Evolutionary conservation across 2,888 invertebrate genomes (phyloP).

Genomic region (Parelbella ahira): DNA sequence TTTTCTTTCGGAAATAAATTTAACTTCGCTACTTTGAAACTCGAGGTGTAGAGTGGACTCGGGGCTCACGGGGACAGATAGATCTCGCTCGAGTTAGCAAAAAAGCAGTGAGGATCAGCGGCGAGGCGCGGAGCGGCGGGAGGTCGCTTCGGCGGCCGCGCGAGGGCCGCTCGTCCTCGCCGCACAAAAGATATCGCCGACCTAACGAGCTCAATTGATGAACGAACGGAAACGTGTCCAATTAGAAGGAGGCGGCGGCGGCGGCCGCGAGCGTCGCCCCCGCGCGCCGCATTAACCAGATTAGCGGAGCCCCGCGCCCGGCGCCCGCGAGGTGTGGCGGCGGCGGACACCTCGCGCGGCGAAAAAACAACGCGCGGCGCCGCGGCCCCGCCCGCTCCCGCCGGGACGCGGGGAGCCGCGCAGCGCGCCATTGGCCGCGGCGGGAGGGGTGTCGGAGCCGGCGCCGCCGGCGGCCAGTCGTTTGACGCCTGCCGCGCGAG

Average conservation of each 20-base stretch:
- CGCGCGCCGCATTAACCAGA: slow-evolving; percentile 73
- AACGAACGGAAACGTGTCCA: slow-evolving; percentile 79
- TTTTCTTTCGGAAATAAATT: too few relatives aligned
- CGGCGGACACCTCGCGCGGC: slow-evolving; percentile 38
- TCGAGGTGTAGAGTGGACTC: background rate
- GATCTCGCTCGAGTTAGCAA: slow-evolving; percentile 13
- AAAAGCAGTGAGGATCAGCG: slow-evolving; percentile 10
- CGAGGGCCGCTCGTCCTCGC: slow-evolving; percentile 28
- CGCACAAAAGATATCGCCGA: slow-evolving; percentile 64
- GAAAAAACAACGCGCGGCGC: slow-evolving; percentile 45
- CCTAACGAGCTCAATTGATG: slow-evolving; percentile 79
- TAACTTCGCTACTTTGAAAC: background rate
- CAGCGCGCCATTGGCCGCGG: slow-evolving; percentile 67
- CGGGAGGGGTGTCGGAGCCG: slow-evolving; percentile 78
- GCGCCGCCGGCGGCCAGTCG: slow-evolving; percentile 78
- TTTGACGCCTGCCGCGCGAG: slow-evolving; percentile 76
- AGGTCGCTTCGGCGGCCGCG: slow-evolving; percentile 31
- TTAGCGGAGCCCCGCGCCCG: slow-evolving; percentile 55
- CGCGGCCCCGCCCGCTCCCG: slow-evolving; percentile 57
- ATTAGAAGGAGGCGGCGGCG: slow-evolving; percentile 77
- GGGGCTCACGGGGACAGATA: slow-evolving; percentile 9
- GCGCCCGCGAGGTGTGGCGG: slow-evolving; percentile 72
- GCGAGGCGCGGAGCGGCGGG: slow-evolving; percentile 21
- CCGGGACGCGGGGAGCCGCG: slow-evolving; percentile 63
- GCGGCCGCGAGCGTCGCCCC: slow-evolving; percentile 58